phyloP scores from a whole-genome alignment of 2,113 vertebrate species.

The Oreochromis niloticus region DNA sequence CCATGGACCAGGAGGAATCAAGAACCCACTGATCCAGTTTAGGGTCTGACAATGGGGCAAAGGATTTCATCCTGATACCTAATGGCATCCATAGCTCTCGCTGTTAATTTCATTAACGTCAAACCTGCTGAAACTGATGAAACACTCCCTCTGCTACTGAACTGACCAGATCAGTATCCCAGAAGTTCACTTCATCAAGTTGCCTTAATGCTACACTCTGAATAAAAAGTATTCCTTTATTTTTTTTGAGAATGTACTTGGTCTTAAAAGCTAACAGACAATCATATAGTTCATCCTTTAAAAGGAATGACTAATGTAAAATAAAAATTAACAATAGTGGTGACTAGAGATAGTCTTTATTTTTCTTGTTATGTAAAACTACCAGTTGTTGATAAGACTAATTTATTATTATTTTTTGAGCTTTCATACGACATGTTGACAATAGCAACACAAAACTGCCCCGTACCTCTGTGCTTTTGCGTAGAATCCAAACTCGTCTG shows the following conservation, averaged over 20 bases:
- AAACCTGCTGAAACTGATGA: background rate
- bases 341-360: background rate
- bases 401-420: background rate
- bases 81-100: background rate
- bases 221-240: fast-evolving
- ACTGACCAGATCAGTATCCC: background rate
- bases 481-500: background rate
- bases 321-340: background rate
- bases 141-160: background rate
- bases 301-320: background rate
- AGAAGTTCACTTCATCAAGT: background rate
- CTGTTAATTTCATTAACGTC: background rate
- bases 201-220: background rate
- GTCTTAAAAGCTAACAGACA: background rate
- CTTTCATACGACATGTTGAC: fast-evolving
- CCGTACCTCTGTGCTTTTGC: background rate
- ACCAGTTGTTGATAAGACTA: background rate
- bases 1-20: background rate
- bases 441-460: background rate
- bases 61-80: background rate
- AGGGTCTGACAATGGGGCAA: fast-evolving
- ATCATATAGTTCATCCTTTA: fast-evolving
- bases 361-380: background rate
- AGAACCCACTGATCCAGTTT: background rate
- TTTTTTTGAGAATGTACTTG: background rate